Evolutionary conservation across 2,888 invertebrate species (phyloP).

Genomic region (Synanthedon andrenaeformis): DNA sequence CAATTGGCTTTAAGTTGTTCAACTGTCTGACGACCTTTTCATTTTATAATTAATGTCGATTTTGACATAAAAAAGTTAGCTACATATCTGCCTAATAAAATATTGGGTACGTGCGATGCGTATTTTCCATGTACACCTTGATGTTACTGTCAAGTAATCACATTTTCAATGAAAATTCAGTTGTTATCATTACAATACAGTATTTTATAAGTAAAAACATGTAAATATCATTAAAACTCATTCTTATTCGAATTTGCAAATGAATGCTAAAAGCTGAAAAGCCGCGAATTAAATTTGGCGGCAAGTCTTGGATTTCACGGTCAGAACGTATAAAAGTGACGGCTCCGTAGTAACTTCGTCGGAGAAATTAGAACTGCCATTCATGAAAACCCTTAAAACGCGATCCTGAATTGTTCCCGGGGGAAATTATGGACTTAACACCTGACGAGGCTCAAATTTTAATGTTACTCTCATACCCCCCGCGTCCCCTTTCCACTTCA

Average conservation of each 20-base stretch:
- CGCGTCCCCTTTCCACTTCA: constrained; percentile 32
- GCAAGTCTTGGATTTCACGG: constrained; percentile 23
- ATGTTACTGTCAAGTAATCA: too few species aligned
- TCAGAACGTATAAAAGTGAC: constrained; percentile 23
- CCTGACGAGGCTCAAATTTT: constrained; percentile 69
- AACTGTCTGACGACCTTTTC: too few species aligned
- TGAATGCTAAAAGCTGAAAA: background rate
- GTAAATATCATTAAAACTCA: background rate
- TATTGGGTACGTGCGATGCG: too few species aligned
- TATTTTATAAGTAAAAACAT: too few species aligned
- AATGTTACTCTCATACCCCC: constrained; percentile 39
- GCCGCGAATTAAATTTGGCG: background rate
- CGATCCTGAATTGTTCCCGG: constrained; percentile 55
- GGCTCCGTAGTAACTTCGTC: background rate
- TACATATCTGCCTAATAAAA: too few species aligned
- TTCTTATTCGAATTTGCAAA: background rate
- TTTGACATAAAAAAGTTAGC: too few species aligned
- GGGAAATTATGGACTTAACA: constrained; percentile 71
- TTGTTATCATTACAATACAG: too few species aligned
- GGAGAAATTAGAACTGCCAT: constrained; percentile 56
- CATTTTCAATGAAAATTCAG: too few species aligned
- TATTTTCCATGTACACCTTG: too few species aligned
- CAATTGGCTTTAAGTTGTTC: too few species aligned
- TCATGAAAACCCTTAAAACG: constrained; percentile 64
- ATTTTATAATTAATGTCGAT: too few species aligned